A percentile compares a stretch with the other conserved stretches of the same genome.
phyloP scores from a whole-genome alignment of 2,888 invertebrate genomes.

The Taphrorychus bicolor region DNA sequence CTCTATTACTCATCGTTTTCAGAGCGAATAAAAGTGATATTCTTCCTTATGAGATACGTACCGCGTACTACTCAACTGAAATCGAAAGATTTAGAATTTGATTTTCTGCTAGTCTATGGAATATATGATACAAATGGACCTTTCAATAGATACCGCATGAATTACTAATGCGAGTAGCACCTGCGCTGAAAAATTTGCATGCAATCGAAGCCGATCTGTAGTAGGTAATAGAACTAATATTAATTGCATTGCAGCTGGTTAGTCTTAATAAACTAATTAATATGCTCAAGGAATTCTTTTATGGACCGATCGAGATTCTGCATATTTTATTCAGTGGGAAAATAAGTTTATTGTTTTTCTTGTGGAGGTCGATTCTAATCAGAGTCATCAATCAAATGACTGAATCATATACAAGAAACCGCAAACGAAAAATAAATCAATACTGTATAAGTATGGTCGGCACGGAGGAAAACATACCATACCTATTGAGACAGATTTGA shows the following conservation, averaged over 20 bases:
- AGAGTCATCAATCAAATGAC: not conserved
- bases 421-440: slow-evolving; percentile 2
- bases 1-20: slow-evolving; percentile 16
- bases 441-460: not conserved
- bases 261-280: slow-evolving; percentile 37
- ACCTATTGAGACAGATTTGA: slow-evolving; percentile 10
- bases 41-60: slow-evolving; percentile 25
- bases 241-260: slow-evolving; percentile 35
- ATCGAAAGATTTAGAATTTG: slow-evolving; percentile 5
- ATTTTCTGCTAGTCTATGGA: not conserved
- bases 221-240: slow-evolving; percentile 27
- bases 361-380: not conserved
- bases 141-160: not conserved
- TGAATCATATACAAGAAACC: not conserved
- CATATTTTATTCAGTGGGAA: slow-evolving; percentile 26
- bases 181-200: slow-evolving; percentile 28
- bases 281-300: slow-evolving; percentile 30
- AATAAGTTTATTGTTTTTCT: not conserved
- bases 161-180: slow-evolving; percentile 12
- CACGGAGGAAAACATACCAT: not conserved
- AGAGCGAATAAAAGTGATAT: slow-evolving; percentile 15
- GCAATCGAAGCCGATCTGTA: too few species aligned
- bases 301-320: slow-evolving; percentile 32
- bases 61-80: too few species aligned
- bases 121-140: slow-evolving; percentile 15